Evolutionary conservation across 2,113 vertebrate species (phyloP), one percentile per base, ranked within the genome.

Genomic region (Tylochromis polylepis): DNA sequence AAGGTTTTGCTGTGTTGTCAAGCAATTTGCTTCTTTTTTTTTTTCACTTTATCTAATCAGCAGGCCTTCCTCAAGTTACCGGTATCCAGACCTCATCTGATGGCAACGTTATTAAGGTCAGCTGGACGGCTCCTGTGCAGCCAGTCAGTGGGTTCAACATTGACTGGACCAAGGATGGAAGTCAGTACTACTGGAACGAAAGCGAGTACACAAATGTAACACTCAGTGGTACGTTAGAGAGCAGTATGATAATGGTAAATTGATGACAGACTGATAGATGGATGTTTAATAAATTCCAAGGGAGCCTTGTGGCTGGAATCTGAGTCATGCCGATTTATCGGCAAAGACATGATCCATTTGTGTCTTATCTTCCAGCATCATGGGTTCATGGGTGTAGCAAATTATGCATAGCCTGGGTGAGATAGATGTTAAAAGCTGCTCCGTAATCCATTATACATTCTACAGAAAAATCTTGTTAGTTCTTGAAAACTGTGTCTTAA

Each of bases 141-240:
- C 70, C 70, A 9, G 87, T 91, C 80, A 88, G 78, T 18, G 85
- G 87, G 51, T 96, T 95, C 77, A 59, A 95, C 80, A 82, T 96
- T 5, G 92, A 96, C 86, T 96, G 93, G 94, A 95, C 91, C 57
- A 82, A 87, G 22, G 9, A 91, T 53, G 92, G 93, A 49, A 29
- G 36, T 85, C 59, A 78, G 2, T 94, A 90, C 85, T 3, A 79
- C 2, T 96, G 95, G 95, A 90, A 65, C 70, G 84, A 93, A 86
- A 95, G 16, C 36, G 56, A 57, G 16, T 36, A 67, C 75, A 90
- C 94, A 1, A 90, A 87, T 29, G 46, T 62, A 24, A 88, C 84
- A 11, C 85, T 96, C 24, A 53, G 5, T 46, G 94, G 95, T 96
- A 79, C 6, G 94, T 87, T 29, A 29, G 24, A 83, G n/a, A 55